phyloP scores from a whole-genome alignment of 2,113 vertebrate genomes.

The Nyctereutes procyonoides region DNA sequence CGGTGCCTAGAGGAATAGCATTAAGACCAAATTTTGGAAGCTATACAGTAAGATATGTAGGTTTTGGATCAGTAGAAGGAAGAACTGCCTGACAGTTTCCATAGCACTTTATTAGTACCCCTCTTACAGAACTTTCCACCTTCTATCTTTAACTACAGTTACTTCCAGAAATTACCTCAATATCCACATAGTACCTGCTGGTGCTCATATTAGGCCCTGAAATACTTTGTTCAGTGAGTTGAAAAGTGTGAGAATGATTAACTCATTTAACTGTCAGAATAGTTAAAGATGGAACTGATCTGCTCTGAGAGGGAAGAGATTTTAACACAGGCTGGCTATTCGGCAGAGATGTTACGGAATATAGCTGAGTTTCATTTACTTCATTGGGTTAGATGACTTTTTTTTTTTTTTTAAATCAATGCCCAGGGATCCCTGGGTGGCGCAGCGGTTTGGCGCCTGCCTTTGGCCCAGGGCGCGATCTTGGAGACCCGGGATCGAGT shows the following conservation, averaged over 20 bases:
- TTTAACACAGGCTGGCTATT: background rate
- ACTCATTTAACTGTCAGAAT: background rate
- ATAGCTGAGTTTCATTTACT: background rate
- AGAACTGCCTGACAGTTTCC: slow-evolving; percentile 26
- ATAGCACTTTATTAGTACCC: background rate
- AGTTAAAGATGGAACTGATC: background rate
- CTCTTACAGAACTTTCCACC: slow-evolving; percentile 30
- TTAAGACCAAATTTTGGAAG: background rate
- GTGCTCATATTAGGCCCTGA: background rate
- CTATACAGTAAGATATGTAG: background rate
- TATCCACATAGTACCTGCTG: background rate
- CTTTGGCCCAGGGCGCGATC: too few species aligned
- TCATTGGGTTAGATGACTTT: slow-evolving; percentile 11
- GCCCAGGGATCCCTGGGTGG: too few species aligned
- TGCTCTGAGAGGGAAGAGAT: background rate
- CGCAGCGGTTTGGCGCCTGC: too few species aligned
- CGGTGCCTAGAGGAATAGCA: background rate
- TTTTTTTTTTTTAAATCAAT: too few species aligned
- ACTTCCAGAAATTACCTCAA: background rate
- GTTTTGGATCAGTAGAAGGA: background rate
- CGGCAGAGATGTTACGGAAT: background rate
- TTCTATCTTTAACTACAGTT: slow-evolving; percentile 29
- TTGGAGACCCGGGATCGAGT: too few species aligned
- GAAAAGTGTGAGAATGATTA: background rate
- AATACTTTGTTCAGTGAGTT: slow-evolving; percentile 22